phyloP scores from a whole-genome alignment of 2,113 vertebrate genomes.

The Neolamprologus caudopunctatus region DNA sequence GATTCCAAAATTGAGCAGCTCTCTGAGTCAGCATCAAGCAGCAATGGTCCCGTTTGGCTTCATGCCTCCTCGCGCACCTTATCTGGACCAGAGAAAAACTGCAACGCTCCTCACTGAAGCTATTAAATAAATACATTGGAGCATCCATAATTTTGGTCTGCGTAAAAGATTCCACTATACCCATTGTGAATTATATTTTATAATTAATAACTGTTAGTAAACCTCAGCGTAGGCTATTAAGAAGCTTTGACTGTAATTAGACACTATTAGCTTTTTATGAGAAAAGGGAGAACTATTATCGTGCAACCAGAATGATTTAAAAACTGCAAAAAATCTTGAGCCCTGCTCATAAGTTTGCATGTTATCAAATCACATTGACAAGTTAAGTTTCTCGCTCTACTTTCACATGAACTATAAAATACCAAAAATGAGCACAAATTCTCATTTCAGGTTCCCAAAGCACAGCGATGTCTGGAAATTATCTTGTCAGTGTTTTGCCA shows the following conservation, averaged over 20 bases:
- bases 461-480: not conserved
- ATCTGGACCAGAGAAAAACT: not conserved
- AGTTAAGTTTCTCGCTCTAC: not conserved
- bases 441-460: not conserved
- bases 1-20: not conserved
- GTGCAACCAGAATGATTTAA: not conserved
- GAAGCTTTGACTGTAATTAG: not conserved
- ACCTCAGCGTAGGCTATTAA: not conserved
- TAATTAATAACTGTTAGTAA: not conserved
- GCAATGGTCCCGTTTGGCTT: not conserved
- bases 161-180: not conserved
- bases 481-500: not conserved
- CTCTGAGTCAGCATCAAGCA: not conserved
- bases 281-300: not conserved
- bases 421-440: not conserved
- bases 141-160: not conserved
- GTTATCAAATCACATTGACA: not conserved
- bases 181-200: not conserved
- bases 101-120: not conserved
- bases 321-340: not conserved
- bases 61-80: not conserved
- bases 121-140: not conserved
- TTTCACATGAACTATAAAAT: not conserved
- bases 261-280: not conserved
- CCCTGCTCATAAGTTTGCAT: not conserved